These are phyloP conservation scores for Natator depressus DNA, from an alignment of 2,113 vertebrate genomes.

Conservation along the genomic window DNA sequence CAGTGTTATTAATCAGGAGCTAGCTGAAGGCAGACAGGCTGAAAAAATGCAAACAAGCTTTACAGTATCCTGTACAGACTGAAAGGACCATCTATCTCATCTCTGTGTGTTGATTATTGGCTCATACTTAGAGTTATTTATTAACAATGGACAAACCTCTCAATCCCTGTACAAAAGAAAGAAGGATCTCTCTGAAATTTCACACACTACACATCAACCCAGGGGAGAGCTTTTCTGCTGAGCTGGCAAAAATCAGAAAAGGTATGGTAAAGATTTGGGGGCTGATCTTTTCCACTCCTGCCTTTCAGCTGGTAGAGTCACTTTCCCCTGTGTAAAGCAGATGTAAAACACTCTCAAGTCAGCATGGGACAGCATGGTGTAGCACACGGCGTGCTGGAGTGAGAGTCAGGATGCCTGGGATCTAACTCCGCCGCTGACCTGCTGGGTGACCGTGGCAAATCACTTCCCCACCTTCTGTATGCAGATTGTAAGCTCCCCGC, in stretches of 20 bases:
- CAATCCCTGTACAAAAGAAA: neutral
- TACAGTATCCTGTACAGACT: slow-evolving; percentile 15
- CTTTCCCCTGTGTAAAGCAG: neutral
- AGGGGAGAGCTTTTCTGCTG: neutral
- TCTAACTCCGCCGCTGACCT: neutral
- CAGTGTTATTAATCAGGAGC: slow-evolving; percentile 64
- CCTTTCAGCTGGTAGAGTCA: neutral
- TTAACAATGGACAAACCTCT: neutral
- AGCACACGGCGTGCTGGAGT: neutral
- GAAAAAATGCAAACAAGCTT: slow-evolving; percentile 49
- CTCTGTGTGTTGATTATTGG: neutral
- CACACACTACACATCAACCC: neutral
- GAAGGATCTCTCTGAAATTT: neutral
- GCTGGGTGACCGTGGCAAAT: neutral
- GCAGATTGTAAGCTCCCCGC: neutral
- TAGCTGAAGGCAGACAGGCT: slow-evolving; percentile 45
- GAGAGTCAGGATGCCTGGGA: neutral
- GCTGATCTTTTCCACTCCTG: neutral
- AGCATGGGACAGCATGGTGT: neutral
- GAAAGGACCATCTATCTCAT: neutral
- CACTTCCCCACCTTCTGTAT: neutral
- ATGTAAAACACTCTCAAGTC: neutral
- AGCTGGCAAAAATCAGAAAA: neutral
- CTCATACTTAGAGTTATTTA: neutral
- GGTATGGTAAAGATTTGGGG: neutral